These are phyloP conservation scores for Orthochromis malagaraziensis DNA, from an alignment of 2,113 vertebrate species.

Conservation along the genomic window DNA sequence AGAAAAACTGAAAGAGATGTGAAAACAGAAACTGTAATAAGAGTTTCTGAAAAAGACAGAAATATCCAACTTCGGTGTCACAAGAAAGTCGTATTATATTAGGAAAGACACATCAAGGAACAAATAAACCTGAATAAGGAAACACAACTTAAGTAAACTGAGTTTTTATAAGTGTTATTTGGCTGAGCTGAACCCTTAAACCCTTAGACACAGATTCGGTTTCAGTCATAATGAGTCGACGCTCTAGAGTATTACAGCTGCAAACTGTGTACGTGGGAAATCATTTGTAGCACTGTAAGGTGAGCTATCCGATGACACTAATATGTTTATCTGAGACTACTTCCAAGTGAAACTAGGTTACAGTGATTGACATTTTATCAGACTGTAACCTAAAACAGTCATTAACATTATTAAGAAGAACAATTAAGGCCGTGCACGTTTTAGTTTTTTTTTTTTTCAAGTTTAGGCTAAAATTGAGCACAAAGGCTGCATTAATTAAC, in stretches of 20 bases:
- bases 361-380: background rate
- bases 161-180: background rate
- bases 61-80: background rate
- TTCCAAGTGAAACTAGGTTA: conserved; percentile 14
- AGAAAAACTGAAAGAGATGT: background rate
- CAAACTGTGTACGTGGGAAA: conserved; percentile 17
- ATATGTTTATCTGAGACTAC: background rate
- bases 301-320: background rate
- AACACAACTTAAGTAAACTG: background rate
- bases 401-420: background rate
- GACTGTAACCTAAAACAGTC: background rate
- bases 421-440: background rate
- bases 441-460: background rate
- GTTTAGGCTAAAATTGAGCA: background rate
- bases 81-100: background rate
- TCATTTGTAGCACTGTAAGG: background rate
- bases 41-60: background rate
- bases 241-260: conserved; percentile 6
- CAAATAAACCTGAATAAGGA: background rate
- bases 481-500: background rate
- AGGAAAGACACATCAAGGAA: background rate
- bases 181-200: background rate
- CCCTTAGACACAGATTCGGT: conserved; percentile 16
- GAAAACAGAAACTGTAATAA: background rate
- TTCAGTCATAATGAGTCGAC: conserved; percentile 1